These are phyloP conservation scores for Hafferia zeledoni DNA, from an alignment of 2,797 vertebrate genomes.

Conservation along the genomic window DNA sequence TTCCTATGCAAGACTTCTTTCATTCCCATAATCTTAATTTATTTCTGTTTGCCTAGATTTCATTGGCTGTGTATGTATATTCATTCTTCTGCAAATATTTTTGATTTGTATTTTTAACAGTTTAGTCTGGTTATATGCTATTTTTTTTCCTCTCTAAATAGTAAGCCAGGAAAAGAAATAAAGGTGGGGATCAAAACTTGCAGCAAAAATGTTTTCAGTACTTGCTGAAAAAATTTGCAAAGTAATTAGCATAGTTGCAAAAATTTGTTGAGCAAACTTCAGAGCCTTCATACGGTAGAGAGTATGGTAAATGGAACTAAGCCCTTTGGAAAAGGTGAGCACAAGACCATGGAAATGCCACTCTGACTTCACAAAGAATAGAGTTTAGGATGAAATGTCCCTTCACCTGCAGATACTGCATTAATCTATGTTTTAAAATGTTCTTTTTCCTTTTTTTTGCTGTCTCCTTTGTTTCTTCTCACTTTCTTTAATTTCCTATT, in stretches of 20 bases:
- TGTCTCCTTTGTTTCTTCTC: not conserved
- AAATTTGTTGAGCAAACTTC: not conserved
- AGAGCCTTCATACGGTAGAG: not conserved
- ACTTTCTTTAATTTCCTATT: conserved; percentile 36
- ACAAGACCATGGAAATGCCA: not conserved
- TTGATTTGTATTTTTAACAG: not conserved
- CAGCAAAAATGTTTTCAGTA: not conserved
- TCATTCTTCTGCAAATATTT: not conserved
- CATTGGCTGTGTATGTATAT: not conserved
- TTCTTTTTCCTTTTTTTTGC: not conserved
- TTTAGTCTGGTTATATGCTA: not conserved
- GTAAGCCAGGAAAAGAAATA: not conserved
- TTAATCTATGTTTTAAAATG: not conserved
- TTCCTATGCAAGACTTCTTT: not conserved
- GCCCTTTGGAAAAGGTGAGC: not conserved
- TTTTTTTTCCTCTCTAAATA: not conserved
- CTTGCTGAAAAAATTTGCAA: not conserved
- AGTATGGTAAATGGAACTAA: not conserved
- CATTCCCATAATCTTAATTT: not conserved
- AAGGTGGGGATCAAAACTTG: not conserved
- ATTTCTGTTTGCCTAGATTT: not conserved
- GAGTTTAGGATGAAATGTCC: not conserved
- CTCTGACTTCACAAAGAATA: not conserved
- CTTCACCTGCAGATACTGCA: not conserved
- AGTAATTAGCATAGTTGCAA: not conserved